These are phyloP conservation scores for Zoanthus gigantus DNA, from an alignment of 92 coral and sea anemone species.

Conservation along the genomic window DNA sequence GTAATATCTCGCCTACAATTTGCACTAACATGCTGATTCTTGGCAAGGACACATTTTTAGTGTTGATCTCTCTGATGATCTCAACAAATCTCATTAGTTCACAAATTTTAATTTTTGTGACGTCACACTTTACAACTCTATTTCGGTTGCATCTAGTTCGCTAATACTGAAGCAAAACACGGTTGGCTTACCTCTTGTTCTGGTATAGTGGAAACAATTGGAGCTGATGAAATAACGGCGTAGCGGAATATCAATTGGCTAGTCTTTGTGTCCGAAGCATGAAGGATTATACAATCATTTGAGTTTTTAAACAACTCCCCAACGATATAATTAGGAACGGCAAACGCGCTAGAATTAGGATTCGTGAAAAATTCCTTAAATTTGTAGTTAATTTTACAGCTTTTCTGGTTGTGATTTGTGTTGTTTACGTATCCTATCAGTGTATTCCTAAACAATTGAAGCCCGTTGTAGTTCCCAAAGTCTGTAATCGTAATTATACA, in stretches of 20 bases:
- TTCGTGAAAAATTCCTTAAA: background rate
- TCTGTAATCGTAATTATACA: constrained; percentile 23
- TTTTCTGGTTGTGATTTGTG: background rate
- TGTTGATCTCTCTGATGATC: no score
- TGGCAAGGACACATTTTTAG: no score
- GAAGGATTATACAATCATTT: constrained; percentile 3
- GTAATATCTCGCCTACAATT: no score
- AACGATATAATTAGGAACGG: constrained; percentile 1
- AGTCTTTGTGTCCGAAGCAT: constrained; percentile 15
- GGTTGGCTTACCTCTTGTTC: constrained; percentile 11
- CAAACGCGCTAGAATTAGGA: constrained; percentile 4
- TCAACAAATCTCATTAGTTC: no score
- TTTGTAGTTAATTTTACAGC: constrained; percentile 8
- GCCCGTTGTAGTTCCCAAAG: background rate
- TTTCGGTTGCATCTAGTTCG: background rate
- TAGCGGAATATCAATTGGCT: constrained; percentile 8
- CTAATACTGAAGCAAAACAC: background rate
- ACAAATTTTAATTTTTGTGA: no score
- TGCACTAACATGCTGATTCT: no score
- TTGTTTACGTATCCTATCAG: background rate
- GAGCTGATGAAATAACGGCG: constrained; percentile 14
- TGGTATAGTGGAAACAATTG: constrained; percentile 11
- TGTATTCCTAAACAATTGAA: constrained; percentile 14
- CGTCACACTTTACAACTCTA: no score
- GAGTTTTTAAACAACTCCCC: background rate